phyloP scores from a whole-genome alignment of 2,113 vertebrate genomes.

The Xiphorhynchus elegans region DNA sequence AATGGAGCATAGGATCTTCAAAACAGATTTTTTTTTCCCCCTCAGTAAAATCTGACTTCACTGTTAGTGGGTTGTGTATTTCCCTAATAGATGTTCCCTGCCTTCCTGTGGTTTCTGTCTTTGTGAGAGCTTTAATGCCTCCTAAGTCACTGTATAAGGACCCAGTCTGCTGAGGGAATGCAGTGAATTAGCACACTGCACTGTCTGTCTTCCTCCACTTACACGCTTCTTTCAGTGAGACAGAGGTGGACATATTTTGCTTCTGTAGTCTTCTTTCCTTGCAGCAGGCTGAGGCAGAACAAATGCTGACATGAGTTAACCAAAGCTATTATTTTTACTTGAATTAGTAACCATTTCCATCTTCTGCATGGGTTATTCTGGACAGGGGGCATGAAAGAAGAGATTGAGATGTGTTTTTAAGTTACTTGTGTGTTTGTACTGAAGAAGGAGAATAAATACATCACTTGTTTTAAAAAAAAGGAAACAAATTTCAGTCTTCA shows the following conservation, averaged over 20 bases:
- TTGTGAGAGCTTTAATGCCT: background rate
- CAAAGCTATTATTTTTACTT: background rate
- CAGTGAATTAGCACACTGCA: background rate
- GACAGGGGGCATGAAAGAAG: background rate
- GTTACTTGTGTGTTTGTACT: background rate
- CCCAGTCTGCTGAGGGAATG: background rate
- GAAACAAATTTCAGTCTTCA: background rate
- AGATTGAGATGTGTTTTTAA: background rate
- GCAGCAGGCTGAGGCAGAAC: background rate
- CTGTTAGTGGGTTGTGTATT: background rate
- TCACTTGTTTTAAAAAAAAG: background rate
- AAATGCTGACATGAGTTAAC: background rate
- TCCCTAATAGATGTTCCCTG: background rate
- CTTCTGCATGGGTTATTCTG: background rate
- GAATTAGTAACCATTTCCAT: background rate
- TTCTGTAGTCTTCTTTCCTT: background rate
- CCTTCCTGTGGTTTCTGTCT: background rate
- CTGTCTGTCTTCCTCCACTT: background rate
- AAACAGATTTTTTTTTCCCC: background rate
- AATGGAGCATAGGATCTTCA: background rate
- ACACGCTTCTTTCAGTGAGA: background rate
- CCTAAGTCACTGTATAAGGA: background rate
- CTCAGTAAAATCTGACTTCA: fast-evolving
- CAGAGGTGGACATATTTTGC: background rate
- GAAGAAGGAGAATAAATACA: background rate